Percentiles rank a stretch among this genome's conserved stretches.
Evolutionary conservation across 1,140 invertebrate genomes (phyloP).

Genomic region (Cylas formicarius): DNA sequence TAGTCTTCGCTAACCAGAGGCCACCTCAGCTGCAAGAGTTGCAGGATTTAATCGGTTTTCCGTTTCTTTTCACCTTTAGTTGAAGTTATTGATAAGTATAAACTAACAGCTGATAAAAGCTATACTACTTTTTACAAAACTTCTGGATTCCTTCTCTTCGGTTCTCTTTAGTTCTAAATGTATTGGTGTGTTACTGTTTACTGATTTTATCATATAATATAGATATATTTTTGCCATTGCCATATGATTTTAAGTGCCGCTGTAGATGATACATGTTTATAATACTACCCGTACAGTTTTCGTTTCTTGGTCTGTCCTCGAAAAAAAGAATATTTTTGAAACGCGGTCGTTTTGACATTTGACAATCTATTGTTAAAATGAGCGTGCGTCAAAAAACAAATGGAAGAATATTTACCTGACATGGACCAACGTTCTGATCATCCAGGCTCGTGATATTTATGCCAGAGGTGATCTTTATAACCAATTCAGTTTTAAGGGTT

Average conservation of each 20-base stretch:
- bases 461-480: constrained; percentile 23
- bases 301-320: constrained; percentile 8
- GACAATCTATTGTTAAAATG: not conserved
- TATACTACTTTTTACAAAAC: no score
- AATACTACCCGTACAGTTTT: not conserved
- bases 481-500: constrained; percentile 25
- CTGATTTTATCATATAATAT: constrained; percentile 17
- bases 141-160: no score
- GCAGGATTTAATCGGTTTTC: no score
- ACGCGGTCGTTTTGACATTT: not conserved
- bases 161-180: constrained; percentile 33
- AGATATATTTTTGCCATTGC: constrained; percentile 20
- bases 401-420: constrained; percentile 20
- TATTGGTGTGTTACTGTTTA: constrained; percentile 33
- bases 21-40: no score
- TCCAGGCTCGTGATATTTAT: constrained; percentile 22
- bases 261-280: constrained; percentile 2
- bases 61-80: no score
- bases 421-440: constrained; percentile 23
- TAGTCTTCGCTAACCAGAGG: no score
- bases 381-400: constrained; percentile 6
- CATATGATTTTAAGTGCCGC: constrained; percentile 16
- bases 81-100: no score
- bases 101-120: no score
- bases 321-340: constrained; percentile 1